Evolutionary conservation across 2,888 invertebrate genomes (phyloP), one percentile per base, ranked within the genome.

Genomic region (Asteroscopus sphinx): DNA sequence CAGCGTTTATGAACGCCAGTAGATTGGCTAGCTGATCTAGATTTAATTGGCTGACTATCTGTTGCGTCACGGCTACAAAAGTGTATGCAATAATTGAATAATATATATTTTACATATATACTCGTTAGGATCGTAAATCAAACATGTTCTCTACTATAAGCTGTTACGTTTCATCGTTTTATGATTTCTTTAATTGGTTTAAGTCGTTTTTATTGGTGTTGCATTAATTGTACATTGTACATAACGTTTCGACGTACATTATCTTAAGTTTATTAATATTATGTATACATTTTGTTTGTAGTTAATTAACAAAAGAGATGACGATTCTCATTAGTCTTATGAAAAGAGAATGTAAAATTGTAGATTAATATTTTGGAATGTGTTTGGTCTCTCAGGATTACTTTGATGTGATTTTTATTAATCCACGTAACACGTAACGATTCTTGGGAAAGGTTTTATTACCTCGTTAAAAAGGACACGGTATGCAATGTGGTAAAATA

Each of bases 11-110:
- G 67, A 72, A 60, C 54, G 28, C 56, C 36, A 42, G 51, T 60
- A 48, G 51, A 59, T 58, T 48, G 64, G 41, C 17, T 55, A 15
- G 63, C 67, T 60, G 65, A 66, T 70, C 73, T 77, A 73, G 76
- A 74, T 72, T 76, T 76, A 73, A 73, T 71, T 73, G 76, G 26
- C 57, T 37, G 55, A 57, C 36, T 56, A 44, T 52, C 12, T 21
- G 64, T 78, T 77, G 75, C 70, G 56, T 61, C 63, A 75, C 16
- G 16, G 6, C 45, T 30, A 58, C 40, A 60, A 63, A n/a, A 64
- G 63, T 68, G 15, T 36, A 57, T 67, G 62, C 68, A 48, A 56
- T 55, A 66, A 64, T 69, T 72, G 45, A 59, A 75, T 67, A 64
- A 66, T 69, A 65, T 57, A 42, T 55, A 61, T 68, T 62, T 67